Conservation (phyloP, 2,888 invertebrate genomes). For the Eubasilissa splendida region DNA sequence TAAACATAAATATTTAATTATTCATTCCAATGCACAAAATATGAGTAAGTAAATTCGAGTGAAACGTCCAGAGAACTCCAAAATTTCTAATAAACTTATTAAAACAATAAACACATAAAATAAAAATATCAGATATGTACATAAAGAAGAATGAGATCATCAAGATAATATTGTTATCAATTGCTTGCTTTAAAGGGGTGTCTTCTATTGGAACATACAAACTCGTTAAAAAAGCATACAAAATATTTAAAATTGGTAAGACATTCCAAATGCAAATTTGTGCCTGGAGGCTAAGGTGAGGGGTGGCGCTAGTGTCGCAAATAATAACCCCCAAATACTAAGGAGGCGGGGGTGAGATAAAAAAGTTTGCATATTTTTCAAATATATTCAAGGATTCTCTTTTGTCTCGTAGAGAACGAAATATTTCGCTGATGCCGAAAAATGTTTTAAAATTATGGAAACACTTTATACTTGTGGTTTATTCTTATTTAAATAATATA, state of each 20-base stretch:
- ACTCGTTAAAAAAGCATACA: slow-evolving; percentile 44
- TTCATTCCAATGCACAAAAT: too few species aligned
- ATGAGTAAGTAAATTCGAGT: too few species aligned
- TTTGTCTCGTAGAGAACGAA: slow-evolving; percentile 7
- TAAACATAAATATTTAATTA: too few species aligned
- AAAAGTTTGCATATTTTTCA: slow-evolving; percentile 40
- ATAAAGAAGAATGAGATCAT: too few species aligned
- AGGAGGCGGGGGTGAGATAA: neutral
- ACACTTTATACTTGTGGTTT: too few species aligned
- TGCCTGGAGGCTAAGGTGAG: neutral
- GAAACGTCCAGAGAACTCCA: too few species aligned
- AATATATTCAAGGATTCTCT: slow-evolving; percentile 36
- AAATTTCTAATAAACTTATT: too few species aligned
- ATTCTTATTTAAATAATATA: too few species aligned
- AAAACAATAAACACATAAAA: too few species aligned
- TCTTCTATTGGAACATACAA: slow-evolving; percentile 8
- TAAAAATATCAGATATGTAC: too few species aligned
- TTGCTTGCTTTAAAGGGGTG: neutral
- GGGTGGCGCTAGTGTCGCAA: slow-evolving; percentile 43
- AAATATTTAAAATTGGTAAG: slow-evolving; percentile 44
- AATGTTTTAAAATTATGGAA: too few species aligned
- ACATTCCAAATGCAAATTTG: slow-evolving; percentile 43
- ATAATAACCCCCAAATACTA: slow-evolving; percentile 30
- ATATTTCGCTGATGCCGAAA: slow-evolving; percentile 18
- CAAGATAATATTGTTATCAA: too few species aligned